Percentiles rank a stretch among this genome's conserved stretches.
phyloP scores from a whole-genome alignment of 2,113 vertebrate species.

The Hemichromis elongatus region DNA sequence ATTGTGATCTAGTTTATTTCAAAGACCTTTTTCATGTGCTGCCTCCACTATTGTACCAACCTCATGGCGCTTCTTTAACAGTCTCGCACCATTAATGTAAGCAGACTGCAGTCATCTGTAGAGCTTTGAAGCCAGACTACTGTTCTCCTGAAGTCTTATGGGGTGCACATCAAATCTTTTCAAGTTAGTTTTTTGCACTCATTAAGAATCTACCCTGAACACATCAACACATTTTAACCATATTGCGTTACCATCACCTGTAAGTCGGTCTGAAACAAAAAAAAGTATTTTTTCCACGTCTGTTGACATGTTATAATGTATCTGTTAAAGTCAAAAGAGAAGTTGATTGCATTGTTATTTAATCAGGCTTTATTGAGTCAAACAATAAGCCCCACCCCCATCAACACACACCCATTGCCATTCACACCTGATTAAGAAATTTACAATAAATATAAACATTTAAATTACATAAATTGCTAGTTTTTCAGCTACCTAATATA shows the following conservation, averaged over 20 bases:
- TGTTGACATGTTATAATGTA: not conserved
- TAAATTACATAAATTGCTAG: not conserved
- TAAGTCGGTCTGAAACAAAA: not conserved
- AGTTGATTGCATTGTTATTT: not conserved
- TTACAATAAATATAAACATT: not conserved
- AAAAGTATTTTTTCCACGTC: not conserved
- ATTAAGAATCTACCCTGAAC: not conserved
- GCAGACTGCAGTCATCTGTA: not conserved
- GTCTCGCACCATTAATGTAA: slow-evolving; percentile 11
- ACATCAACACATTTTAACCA: not conserved
- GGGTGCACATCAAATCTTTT: not conserved
- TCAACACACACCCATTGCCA: not conserved
- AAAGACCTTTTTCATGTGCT: slow-evolving; percentile 32
- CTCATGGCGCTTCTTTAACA: not conserved
- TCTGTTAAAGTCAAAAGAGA: not conserved
- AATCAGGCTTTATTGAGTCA: not conserved
- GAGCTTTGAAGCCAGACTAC: not conserved
- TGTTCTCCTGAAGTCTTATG: not conserved
- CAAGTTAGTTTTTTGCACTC: not conserved
- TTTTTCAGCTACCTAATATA: not conserved
- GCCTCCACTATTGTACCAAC: slow-evolving; percentile 14
- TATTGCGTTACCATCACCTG: not conserved
- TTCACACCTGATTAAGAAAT: not conserved
- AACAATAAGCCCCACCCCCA: not conserved
- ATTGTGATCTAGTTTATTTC: slow-evolving; percentile 39